phyloP scores from a whole-genome alignment of 1,140 invertebrate species.

The Leptinotarsa undecemlineata region DNA sequence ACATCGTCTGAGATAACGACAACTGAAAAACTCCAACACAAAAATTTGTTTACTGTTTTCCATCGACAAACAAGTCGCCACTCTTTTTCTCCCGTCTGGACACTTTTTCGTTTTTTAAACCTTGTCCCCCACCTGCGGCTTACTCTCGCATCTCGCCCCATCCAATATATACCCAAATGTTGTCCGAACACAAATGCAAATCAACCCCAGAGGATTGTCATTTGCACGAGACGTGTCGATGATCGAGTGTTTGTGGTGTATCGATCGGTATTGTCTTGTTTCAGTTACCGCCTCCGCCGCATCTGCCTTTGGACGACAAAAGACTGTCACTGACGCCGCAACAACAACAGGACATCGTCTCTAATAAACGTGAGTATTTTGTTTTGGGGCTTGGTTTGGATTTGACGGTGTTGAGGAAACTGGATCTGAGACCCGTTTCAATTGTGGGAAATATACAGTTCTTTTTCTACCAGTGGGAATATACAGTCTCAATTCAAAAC shows the following conservation, averaged over 20 bases:
- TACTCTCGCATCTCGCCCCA: too few species aligned
- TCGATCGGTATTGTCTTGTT: conserved; percentile 45
- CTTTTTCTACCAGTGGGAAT: too few species aligned
- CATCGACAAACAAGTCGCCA: too few species aligned
- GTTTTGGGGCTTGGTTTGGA: not conserved
- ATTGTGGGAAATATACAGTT: too few species aligned
- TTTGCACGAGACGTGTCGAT: not conserved
- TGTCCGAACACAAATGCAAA: not conserved
- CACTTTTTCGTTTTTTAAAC: too few species aligned
- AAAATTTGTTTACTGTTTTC: too few species aligned
- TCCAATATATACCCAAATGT: not conserved
- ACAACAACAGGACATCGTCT: conserved; percentile 19
- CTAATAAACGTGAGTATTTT: conserved; percentile 19
- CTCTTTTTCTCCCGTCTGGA: too few species aligned
- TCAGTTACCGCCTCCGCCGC: conserved; percentile 50
- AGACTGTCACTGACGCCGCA: conserved; percentile 34
- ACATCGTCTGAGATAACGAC: too few species aligned
- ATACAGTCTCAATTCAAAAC: too few species aligned
- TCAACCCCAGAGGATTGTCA: not conserved
- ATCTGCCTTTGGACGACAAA: conserved; percentile 45
- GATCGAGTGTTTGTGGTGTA: conserved; percentile 22
- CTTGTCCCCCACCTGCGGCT: too few species aligned
- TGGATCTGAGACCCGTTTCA: too few species aligned
- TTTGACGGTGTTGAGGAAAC: not conserved
- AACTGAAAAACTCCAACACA: too few species aligned